Evolutionary conservation across 2,113 vertebrate genomes (phyloP), one percentile per base, ranked within the genome.

Genomic region (Ancistrus triradiatus): DNA sequence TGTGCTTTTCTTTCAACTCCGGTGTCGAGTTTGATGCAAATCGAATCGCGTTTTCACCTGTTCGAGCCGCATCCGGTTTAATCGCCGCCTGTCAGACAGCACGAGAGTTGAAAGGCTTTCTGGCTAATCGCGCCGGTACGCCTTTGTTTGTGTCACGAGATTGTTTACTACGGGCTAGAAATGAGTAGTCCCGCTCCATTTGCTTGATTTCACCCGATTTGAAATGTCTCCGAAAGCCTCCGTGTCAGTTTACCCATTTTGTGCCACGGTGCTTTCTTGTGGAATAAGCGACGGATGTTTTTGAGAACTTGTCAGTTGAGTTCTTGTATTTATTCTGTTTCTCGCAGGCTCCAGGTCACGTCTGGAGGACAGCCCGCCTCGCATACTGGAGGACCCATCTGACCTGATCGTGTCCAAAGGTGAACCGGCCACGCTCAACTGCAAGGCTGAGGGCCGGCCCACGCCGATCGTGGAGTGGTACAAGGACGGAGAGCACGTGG

Each of bases 401-500:
- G 84, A 89, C 74, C 58, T 89, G 71, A 78, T 87, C 1, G 87
- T 89, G 22, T 87, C 87, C 63, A 86, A 85, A 72, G 85, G 87
- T 64, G 85, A 88, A 77, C 87, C 87, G 3, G 87, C 87, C 68
- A 88, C 85, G 17, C 83, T 89, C 37, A 88, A 88, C 81, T 89
- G 87, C 74, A 87, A 86, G 70, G 85, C 86, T 1, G 86, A 87
- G 69, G 87, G 87, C 4, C 63, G 83, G 5, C 87, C 87, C 24
- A 2, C 44, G 3, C 87, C 87, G 7, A 64, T 7, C 0, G 73
- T 89, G 18, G 94, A 98, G 75, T 98, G 95, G 95, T 98, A 95
- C 74, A 98, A 97, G 72, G 95, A 89, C 0, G 95, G 94, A 0
- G 94, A 97, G 61, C 80, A 93, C 9, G 95, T 98, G 69, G 95